These are phyloP conservation scores for Danaus chrysippus DNA, from an alignment of 2,888 invertebrate genomes.

Conservation along the genomic window DNA sequence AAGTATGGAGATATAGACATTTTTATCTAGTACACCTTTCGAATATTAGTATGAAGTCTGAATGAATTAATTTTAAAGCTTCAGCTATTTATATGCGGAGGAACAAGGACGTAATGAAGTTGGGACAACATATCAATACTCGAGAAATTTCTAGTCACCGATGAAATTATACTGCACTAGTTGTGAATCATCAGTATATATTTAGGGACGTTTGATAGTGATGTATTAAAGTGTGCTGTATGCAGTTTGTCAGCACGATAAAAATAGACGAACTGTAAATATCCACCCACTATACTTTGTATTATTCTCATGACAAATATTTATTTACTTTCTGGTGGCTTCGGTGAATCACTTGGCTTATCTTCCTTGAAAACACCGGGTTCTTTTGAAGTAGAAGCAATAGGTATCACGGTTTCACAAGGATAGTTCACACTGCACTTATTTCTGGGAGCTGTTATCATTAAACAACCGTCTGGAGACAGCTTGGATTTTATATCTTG, in stretches of 20 bases:
- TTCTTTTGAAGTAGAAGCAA: slow-evolving; percentile 31
- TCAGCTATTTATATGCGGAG: slow-evolving; percentile 39
- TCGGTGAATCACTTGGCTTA: slow-evolving; percentile 9
- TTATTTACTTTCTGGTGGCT: slow-evolving; percentile 11
- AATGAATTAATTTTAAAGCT: slow-evolving; percentile 19
- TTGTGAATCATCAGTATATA: slow-evolving; percentile 1
- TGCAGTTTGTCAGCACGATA: slow-evolving; percentile 13
- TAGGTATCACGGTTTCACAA: slow-evolving; percentile 46
- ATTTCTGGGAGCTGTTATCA: slow-evolving; percentile 51
- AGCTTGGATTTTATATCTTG: slow-evolving; percentile 46
- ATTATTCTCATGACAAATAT: not conserved
- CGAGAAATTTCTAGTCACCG: slow-evolving; percentile 39
- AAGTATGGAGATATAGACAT: slow-evolving; percentile 63
- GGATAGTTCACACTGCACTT: slow-evolving; percentile 41
- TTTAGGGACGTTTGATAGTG: not conserved
- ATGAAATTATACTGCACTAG: slow-evolving; percentile 4
- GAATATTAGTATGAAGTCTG: slow-evolving; percentile 14
- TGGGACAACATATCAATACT: slow-evolving; percentile 32
- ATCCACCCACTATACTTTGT: slow-evolving; percentile 7
- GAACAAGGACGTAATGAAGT: slow-evolving; percentile 33
- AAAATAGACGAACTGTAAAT: not conserved
- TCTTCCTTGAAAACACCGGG: slow-evolving; percentile 18
- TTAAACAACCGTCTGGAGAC: slow-evolving; percentile 53
- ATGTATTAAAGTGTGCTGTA: slow-evolving; percentile 7
- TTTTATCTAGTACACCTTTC: slow-evolving; percentile 23